Evolutionary conservation across 1,140 invertebrate genomes (phyloP).

Genomic region (Drosophila burlai): DNA sequence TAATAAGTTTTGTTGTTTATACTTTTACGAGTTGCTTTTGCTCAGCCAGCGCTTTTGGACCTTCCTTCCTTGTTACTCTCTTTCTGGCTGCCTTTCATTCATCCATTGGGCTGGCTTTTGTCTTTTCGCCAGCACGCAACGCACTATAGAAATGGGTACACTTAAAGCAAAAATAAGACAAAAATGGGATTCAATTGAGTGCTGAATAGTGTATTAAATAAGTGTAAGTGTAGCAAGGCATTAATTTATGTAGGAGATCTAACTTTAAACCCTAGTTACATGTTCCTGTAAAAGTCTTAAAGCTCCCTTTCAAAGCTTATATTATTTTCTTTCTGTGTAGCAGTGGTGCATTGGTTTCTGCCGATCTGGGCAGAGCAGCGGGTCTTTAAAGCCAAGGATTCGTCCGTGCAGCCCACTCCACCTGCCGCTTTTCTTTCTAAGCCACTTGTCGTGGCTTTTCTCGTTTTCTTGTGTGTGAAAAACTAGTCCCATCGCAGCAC

Average conservation of each 20-base stretch:
- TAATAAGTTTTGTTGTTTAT: constrained; percentile 78
- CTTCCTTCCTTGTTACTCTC: constrained; percentile 65
- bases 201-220: background rate
- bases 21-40: constrained; percentile 59
- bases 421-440: constrained; percentile 36
- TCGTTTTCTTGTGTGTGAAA: constrained; percentile 48
- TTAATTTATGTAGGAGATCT: background rate
- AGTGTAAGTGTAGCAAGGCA: background rate
- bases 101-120: constrained; percentile 52
- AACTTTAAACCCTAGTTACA: background rate
- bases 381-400: constrained; percentile 42
- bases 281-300: background rate
- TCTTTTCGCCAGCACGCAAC: constrained; percentile 55
- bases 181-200: background rate
- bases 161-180: background rate
- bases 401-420: constrained; percentile 3
- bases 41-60: constrained; percentile 20
- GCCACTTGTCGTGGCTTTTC: constrained; percentile 55
- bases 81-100: constrained; percentile 54
- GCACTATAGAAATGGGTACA: constrained; percentile 24
- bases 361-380: constrained; percentile 6
- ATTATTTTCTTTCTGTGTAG: background rate
- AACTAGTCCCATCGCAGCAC: constrained; percentile 53
- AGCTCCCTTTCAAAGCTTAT: background rate
- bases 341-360: constrained; percentile 19